These are phyloP conservation scores for Aplochiton taeniatus DNA, from an alignment of 2,797 vertebrate genomes.

Conservation along the genomic window DNA sequence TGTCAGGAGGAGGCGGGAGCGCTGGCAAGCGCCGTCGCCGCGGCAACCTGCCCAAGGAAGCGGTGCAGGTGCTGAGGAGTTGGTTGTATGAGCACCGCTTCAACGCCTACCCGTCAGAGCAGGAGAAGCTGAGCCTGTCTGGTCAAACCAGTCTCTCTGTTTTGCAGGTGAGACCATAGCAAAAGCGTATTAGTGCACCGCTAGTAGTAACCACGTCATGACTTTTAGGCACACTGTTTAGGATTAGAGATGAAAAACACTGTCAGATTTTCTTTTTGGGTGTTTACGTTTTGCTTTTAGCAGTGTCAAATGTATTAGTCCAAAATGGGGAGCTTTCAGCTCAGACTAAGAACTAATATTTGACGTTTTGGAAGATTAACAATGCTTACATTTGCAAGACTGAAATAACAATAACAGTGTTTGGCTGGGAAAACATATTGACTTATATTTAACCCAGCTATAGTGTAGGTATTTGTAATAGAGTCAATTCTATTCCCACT, in stretches of 20 bases:
- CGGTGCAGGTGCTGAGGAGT: constrained; percentile 91
- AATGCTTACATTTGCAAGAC: too few species aligned
- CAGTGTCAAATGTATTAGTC: too few species aligned
- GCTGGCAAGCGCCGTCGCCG: constrained; percentile 87
- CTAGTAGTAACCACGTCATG: background rate
- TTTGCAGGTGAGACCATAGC: constrained; percentile 82
- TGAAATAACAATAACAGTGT: too few species aligned
- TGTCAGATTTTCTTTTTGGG: too few species aligned
- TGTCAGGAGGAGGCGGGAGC: constrained; percentile 68
- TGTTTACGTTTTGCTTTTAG: too few species aligned
- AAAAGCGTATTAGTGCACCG: too few species aligned
- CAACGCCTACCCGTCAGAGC: constrained; percentile 95
- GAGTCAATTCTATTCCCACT: constrained; percentile 18
- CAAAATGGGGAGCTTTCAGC: too few species aligned
- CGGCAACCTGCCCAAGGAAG: constrained; percentile 94
- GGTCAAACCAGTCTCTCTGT: constrained; percentile 89
- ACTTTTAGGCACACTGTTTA: too few species aligned
- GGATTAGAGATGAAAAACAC: too few species aligned
- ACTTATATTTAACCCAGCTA: background rate
- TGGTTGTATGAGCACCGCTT: constrained; percentile 96
- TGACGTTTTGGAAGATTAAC: too few species aligned
- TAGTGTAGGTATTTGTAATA: background rate
- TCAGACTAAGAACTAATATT: too few species aligned
- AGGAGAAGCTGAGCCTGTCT: constrained; percentile 91
- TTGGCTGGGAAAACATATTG: background rate